Evolutionary conservation across 2,797 vertebrate genomes (phyloP), one percentile per base, ranked within the genome.

Genomic region (Malurus leucopterus): DNA sequence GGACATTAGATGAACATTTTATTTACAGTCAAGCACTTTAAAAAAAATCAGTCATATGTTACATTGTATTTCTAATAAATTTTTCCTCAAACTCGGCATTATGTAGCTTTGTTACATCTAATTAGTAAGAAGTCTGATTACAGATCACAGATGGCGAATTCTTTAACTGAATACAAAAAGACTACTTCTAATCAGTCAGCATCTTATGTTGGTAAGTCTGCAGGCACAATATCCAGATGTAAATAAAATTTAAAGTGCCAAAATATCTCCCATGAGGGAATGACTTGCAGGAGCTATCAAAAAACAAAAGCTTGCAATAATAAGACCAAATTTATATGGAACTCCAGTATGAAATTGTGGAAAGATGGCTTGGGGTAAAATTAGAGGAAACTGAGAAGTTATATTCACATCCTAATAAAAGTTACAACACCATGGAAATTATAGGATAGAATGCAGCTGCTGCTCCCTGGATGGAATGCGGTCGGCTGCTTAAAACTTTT

Each of bases 121-220:
- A 91, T 93, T 91, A 89, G 67, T 4, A 12, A 90, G 64, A 92
- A 77, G 44, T 17, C 41, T 78, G 59, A 80, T 44, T 91, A 89
- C 19, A 67, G 59, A 73, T 55, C 79, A 92, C 88, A 92, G 93
- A 91, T 64, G 83, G 89, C 53, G 26, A 26, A 43, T 65, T 74
- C 41, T 64, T 89, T 63, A 78, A 50, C 50, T 58, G 24, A 92
- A 91, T 46, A 83, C 51, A 78, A 63, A 90, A 65, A 61, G 62
- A 73, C 54, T 80, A 67, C 43, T 62, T 76, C 41, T 34, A 84
- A 71, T 82, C 89, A 72, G 75, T 64, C 62, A 82, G 77, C 29
- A n/a, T 68, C 57, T 75, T 71, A 24, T 47, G 68, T 17, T 32
- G 9, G 17, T 65, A 79, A 44, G 21, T 81, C 77, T 55, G 41